Base-by-base conservation (phyloP, 2,113 vertebrate species). In the Callospermophilus lateralis region DNA sequence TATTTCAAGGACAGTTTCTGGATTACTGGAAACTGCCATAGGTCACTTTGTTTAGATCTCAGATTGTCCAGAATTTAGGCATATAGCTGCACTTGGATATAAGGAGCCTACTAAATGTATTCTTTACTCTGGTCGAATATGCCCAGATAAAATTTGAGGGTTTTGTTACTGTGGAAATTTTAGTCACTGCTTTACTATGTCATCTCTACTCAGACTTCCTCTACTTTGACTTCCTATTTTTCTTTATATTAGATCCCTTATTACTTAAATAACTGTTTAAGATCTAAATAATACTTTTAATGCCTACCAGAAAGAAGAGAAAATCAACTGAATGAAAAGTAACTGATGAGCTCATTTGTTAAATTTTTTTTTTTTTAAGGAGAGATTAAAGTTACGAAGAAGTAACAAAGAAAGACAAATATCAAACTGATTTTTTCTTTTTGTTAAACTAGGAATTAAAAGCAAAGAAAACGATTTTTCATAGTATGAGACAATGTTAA, bases 231-330 rank as follows among this genome's bases (percentile, higher is more conserved):
- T 95, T 77, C 89, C 70, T 94, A 30, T 81, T 95, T 76, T 93
- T 83, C 55, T 88, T 96, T 93, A 70, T 72, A 34, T 85, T 83
- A 78, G 24, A 68, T 67, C 16, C 2, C 26, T 73, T 94, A 53
- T 72, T 94, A 61, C 30, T 92, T 89, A 80, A 89, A 39, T 81
- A 83, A 84, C 2, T 72, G 17, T 88, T 89, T 70, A 85, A 95
- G 65, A 58, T 37, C 4, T 77, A 89, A 88, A 81, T 53, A 92
- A 28, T 48, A 58, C 32, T 42, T 73, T 42, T 58, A 76, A 85
- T 55, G 84, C 13, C 61, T 67, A 45, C 20, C 68, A 92, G 83
- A 89, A 89, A 95, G 12, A 70, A 85, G 15, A 63, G 11, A 86
- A 92, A 81, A 76, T 78, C 34, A 79, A 45, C 67, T 39, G 74